These are phyloP conservation scores for Contarinia nasturtii DNA, from an alignment of 1,140 invertebrate genomes.

Conservation along the genomic window DNA sequence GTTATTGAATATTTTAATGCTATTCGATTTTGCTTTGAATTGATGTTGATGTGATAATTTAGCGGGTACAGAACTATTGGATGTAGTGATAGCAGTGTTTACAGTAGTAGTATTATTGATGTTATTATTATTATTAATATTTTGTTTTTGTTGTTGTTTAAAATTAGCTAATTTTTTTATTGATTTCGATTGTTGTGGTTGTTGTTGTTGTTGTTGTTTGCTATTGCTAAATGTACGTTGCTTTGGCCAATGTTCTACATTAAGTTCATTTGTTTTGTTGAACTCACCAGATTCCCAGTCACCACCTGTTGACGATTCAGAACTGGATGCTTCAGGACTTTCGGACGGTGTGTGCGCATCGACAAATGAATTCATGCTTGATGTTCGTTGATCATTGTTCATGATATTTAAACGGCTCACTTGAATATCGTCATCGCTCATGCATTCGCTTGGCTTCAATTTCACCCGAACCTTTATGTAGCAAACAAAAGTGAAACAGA, in stretches of 20 bases:
- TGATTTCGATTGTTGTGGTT: neutral
- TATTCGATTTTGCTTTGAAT: slow-evolving; percentile 1
- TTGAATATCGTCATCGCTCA: neutral
- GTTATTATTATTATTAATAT: too few relatives aligned
- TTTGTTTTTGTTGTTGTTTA: slow-evolving; percentile 1
- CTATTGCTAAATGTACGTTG: slow-evolving; percentile 1
- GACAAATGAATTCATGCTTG: neutral
- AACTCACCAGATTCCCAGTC: slow-evolving; percentile 5
- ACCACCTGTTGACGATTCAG: slow-evolving; percentile 3
- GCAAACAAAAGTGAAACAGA: slow-evolving; percentile 2
- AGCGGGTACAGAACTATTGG: neutral
- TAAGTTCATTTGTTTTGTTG: neutral
- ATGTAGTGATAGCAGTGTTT: too few relatives aligned
- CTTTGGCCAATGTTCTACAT: neutral
- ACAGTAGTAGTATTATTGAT: too few relatives aligned
- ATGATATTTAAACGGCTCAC: neutral
- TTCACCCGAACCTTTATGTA: neutral
- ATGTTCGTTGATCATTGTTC: neutral
- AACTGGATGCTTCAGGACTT: slow-evolving; percentile 1
- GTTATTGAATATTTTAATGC: neutral
- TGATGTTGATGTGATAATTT: neutral
- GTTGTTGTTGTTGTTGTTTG: too few relatives aligned
- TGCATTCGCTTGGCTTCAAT: slow-evolving; percentile 1
- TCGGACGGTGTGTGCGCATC: slow-evolving; percentile 1
- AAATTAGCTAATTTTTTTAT: neutral